A percentile compares a stretch with the other conserved stretches of the same genome.
Conservation (phyloP, 92 coral and sea anemone species). For the Parazoanthus swiftii region DNA sequence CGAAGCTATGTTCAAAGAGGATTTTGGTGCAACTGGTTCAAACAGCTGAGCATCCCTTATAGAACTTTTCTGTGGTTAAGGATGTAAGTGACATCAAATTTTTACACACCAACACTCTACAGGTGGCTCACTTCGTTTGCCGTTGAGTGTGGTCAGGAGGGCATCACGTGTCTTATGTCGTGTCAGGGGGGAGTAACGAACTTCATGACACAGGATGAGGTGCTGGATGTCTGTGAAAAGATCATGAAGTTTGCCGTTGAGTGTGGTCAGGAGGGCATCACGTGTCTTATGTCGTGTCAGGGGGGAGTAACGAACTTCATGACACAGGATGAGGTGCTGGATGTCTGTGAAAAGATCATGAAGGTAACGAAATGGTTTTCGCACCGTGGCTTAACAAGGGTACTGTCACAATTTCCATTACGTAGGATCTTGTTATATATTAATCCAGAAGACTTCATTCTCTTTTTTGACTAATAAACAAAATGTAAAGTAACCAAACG, state of each 20-base stretch:
- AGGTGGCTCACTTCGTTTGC: conserved; percentile 71
- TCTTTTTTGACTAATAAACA: too few species aligned
- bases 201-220: conserved; percentile 56
- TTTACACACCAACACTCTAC: background rate
- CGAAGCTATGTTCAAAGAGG: too few species aligned
- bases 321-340: conserved; percentile 53
- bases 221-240: conserved; percentile 54
- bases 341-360: conserved; percentile 56
- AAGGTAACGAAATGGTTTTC: conserved; percentile 26
- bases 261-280: conserved; percentile 55
- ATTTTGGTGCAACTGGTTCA: background rate
- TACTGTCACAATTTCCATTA: background rate
- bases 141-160: conserved; percentile 56
- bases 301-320: conserved; percentile 53
- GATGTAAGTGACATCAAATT: too few species aligned
- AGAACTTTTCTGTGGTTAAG: too few species aligned
- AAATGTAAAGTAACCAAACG: too few species aligned
- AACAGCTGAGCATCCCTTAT: too few species aligned
- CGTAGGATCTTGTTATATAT: background rate
- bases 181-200: conserved; percentile 53
- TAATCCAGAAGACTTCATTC: too few species aligned
- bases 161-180: conserved; percentile 55
- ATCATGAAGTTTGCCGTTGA: conserved; percentile 52
- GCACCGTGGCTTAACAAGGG: background rate
- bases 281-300: conserved; percentile 58